Base-by-base conservation (phyloP, 2,797 vertebrate genomes). In the Gallinago nigripennis region DNA sequence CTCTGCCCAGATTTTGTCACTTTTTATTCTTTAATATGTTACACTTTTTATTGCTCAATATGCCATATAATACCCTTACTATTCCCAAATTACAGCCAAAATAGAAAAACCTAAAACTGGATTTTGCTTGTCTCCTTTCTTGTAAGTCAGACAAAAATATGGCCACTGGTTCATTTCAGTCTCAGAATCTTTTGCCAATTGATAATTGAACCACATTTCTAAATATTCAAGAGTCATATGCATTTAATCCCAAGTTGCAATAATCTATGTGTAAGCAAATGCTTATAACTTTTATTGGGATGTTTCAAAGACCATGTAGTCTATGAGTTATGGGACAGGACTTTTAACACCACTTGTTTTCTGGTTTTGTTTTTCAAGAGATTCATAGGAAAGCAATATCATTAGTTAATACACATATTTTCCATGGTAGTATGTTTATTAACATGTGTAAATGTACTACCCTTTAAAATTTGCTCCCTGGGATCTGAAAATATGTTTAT, bases 311-410 rank as follows among this genome's bases (percentile, higher is more conserved):
- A 65, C 8, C 9, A 5, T 8, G 2, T 45, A 75, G 6, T 27
- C 21, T 56, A 13, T 39, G 30, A 81, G 5, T 23, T 75, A 64
- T 0, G 0, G 17, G 16, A 53, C 2, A 16, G 4, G 1, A 48
- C 54, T 61, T 37, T 87, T 45, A 83, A 63, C 4, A 58, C 3
- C 4, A 19, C 7, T 78, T 64, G 4, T 53, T 71, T 61, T 63
- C 28, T 88, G 12, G 1, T 88, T 86, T 75, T 78, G 25, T 30
- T 64, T 83, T 50, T 19, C 39, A 51, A 64, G 45, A 43, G 3
- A 28, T 28, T 6, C 4, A 51, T 31, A 37, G 11, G 4, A 81
- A 86, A 71, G 3, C 5, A 77, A 5, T 16, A 23, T 18, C 4
- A 43, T 46, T 54, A 24, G 3, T 46, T 86, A 80, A 48, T 46